These are phyloP conservation scores for Psittacula derbiana DNA, from an alignment of 2,797 vertebrate species.

Conservation along the genomic window DNA sequence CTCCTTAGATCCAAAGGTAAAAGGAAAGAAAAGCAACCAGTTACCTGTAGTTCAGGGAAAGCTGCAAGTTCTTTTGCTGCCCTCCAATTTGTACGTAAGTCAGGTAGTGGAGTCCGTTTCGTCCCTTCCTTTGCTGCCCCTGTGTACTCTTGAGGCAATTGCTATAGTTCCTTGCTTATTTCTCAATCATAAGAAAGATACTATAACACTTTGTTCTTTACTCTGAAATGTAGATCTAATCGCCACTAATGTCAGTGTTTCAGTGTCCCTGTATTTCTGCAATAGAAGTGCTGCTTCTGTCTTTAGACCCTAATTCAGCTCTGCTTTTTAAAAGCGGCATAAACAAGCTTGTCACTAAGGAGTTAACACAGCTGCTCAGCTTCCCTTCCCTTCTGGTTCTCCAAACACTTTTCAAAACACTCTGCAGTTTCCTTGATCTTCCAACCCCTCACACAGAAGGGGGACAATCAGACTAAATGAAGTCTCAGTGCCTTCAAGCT, in stretches of 20 bases:
- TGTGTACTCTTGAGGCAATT: neutral
- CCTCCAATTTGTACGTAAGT: neutral
- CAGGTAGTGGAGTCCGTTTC: neutral
- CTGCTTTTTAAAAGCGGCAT: neutral
- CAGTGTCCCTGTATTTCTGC: neutral
- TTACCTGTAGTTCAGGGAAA: neutral
- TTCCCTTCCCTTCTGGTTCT: neutral
- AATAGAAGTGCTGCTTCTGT: neutral
- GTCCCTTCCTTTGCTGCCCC: neutral
- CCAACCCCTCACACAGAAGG: neutral
- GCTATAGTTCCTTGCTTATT: neutral
- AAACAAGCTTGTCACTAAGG: neutral
- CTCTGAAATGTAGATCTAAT: neutral
- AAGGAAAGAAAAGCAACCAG: neutral
- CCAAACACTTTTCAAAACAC: neutral
- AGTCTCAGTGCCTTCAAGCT: neutral
- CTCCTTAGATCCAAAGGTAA: neutral
- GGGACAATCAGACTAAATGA: neutral
- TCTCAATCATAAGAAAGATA: neutral
- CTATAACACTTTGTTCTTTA: neutral
- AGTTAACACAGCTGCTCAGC: neutral
- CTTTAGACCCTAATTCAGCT: neutral
- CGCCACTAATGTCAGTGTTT: neutral
- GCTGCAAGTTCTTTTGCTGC: neutral
- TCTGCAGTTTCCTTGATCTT: neutral